Evolutionary conservation across 2,113 vertebrate species (phyloP), one percentile per base, ranked within the genome.

Genomic region (Syngnathus typhle): DNA sequence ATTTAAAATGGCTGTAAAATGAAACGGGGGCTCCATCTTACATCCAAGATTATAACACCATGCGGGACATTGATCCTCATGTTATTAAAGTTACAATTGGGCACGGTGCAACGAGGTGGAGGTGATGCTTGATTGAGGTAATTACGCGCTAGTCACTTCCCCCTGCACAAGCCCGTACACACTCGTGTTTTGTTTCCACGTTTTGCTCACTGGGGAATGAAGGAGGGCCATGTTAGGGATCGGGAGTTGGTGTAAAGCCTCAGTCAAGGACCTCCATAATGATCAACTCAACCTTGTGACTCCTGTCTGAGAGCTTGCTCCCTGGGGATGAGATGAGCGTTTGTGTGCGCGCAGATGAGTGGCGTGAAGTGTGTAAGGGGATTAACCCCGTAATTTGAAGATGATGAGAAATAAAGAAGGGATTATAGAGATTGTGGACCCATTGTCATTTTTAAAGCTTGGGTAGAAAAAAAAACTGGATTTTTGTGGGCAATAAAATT

Each of bases 241-340:
- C 23, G 70, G 76, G 80, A 61, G 70, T 85, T 84, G 83, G 79
- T 81, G 80, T 81, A 77, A 76, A 79, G 81, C 73, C 69, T 73
- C 71, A 69, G 81, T 88, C 82, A 85, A 87, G 86, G 83, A 84
- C 82, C 84, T 70, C 73, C 56, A 81, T 88, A 88, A 88, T 84
- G 82, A 88, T 81, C 83, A 84, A 75, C 70, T 87, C 85, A 86
- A 88, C 85, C 88, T 87, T 86, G 78, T 83, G 86, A 88, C 84
- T 87, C 77, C 78, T 82, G 77, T 80, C 83, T 82, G 84, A 80
- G 74, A 79, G 72, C 75, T 52, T 12, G 64, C 65, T 83, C 85
- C 81, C 84, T 69, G 8, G 82, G 78, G 85, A 67, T 70, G 70
- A 59, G 44, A 47, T 36, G 61, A 54, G 76, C 41, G 13, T 55